Evolutionary conservation across 2,113 vertebrate genomes (phyloP).

Genomic region (Python bivittatus): DNA sequence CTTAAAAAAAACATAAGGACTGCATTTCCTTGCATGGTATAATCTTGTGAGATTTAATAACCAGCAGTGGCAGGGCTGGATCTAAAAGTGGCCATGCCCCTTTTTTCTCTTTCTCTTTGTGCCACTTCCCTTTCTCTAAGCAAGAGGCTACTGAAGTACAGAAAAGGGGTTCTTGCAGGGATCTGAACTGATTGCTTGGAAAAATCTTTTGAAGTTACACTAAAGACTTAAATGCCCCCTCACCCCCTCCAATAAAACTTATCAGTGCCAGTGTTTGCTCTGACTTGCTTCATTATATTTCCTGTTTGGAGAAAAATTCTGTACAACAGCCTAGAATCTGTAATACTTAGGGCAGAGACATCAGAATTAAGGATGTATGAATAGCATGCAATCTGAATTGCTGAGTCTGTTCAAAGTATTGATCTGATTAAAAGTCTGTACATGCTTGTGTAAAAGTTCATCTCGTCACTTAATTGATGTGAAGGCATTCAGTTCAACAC

Average conservation of each 20-base stretch:
- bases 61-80: neutral
- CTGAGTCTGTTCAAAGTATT: neutral
- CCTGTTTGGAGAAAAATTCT: neutral
- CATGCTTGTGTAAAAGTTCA: neutral
- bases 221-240: neutral
- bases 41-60: neutral
- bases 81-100: neutral
- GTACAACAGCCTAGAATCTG: neutral
- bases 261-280: neutral
- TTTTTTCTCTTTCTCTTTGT: neutral
- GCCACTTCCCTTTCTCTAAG: neutral
- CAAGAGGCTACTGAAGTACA: neutral
- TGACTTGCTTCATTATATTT: neutral
- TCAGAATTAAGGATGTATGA: neutral
- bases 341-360: neutral
- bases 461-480: neutral
- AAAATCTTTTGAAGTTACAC: neutral
- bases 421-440: neutral
- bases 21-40: neutral
- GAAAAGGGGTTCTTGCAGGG: neutral
- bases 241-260: neutral
- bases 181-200: neutral
- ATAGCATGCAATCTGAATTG: neutral
- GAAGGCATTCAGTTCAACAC: neutral
- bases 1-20: neutral